A percentile compares a stretch with the other conserved stretches of the same genome.
phyloP scores from a whole-genome alignment of 2,113 vertebrate genomes.

The Tamias sibiricus region DNA sequence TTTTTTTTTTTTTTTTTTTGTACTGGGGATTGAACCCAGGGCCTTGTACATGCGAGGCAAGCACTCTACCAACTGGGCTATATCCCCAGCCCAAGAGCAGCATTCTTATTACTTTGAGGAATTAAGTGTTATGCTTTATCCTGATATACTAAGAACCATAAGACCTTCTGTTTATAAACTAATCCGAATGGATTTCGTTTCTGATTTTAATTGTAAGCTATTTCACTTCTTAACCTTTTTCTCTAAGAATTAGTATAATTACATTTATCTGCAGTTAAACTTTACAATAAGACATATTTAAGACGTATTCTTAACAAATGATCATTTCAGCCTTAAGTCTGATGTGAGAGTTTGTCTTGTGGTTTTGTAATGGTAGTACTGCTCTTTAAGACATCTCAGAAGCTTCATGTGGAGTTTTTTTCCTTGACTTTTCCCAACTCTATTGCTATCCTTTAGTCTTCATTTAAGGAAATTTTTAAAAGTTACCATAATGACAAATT shows the following conservation, averaged over 20 bases:
- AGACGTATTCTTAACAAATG: conserved; percentile 9
- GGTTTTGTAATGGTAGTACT: conserved; percentile 3
- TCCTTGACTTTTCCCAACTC: not conserved
- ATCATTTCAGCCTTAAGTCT: not conserved
- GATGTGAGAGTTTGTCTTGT: conserved; percentile 19
- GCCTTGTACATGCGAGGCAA: too few relatives aligned
- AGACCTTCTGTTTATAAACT: conserved; percentile 23
- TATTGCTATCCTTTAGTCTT: not conserved
- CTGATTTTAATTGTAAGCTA: conserved; percentile 44
- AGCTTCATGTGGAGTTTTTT: not conserved
- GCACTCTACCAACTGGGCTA: too few relatives aligned
- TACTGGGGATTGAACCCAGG: too few relatives aligned
- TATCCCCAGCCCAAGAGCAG: too few relatives aligned
- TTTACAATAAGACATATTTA: conserved; percentile 42
- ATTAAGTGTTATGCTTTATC: conserved; percentile 30
- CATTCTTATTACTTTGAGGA: conserved; percentile 35
- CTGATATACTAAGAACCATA: conserved; percentile 29
- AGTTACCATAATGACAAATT: conserved; percentile 34
- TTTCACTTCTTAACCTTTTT: not conserved
- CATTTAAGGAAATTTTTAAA: conserved; percentile 34
- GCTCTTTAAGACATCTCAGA: not conserved
- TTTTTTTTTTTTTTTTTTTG: too few relatives aligned
- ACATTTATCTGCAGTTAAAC: not conserved
- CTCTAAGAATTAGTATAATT: conserved; percentile 12
- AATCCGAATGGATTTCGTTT: conserved; percentile 49